Evolutionary conservation across 1,140 invertebrate genomes (phyloP), one percentile per base, ranked within the genome.

Genomic region (Diorhabda carinulata): DNA sequence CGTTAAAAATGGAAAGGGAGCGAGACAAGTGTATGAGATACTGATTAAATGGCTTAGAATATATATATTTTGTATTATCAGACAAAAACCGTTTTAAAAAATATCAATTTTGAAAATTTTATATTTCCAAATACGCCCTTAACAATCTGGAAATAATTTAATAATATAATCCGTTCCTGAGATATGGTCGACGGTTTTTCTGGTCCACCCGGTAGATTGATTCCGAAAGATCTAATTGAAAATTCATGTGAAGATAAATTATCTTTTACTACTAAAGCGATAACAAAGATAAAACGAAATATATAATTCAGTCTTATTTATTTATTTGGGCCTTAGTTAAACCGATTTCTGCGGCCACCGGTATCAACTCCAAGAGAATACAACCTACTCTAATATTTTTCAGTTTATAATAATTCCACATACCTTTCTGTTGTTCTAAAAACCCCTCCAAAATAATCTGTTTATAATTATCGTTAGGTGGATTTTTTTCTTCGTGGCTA

Each of bases 401-500:
- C 6, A 52, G n/a, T 52, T 52, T 4, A 4, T 3, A 52, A 52
- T 8, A 4, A 52, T 3, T 3, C 2, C 2, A 63, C 65, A 61
- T 67, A 75, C 73, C 10, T 61, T 68, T 10, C 42, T 64, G 61
- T 7, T 71, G 43, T 66, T 75, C 70, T 8, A 9, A 56, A 60
- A 70, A 68, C 25, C 70, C 69, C 58, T 68, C 68, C 10, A 73
- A 43, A 41, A 73, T 8, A 8, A 73, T 67, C 9, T 71, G 67
- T 41, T 61, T 66, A 60, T 62, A 71, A 8, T 9, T 71, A 2
- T 66, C 67, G 43, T 73, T 42, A 3, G 70, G 65, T 9, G 52
- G 79, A 57, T 79, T 78, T 66, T 83, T 83, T 5, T 83, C 73
- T 0, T 83, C 80, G 72, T 84, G 87, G 2, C 83, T 74, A 58